Evolutionary conservation across 2,113 vertebrate genomes (phyloP), one percentile per base, ranked within the genome.

Genomic region (Neodontobutis hainanensis): DNA sequence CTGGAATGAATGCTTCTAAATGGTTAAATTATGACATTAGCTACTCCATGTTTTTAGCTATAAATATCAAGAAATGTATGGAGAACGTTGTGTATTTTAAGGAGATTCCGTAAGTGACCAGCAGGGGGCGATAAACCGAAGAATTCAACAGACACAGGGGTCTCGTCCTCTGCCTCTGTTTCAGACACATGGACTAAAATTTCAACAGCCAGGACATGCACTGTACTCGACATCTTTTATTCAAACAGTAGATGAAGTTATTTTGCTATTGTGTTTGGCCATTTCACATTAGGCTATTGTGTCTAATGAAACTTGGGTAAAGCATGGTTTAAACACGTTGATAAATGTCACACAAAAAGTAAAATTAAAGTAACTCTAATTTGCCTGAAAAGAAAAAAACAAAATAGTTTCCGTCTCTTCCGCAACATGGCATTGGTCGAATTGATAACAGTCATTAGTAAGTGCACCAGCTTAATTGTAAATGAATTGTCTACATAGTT

Each of bases 61-160:
- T 40, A 6, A 1, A 40, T 40, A 6, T 40, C 4, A 40, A 8
- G 8, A 40, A 4, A 3, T 9, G 51, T 36, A 15, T 14, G n/a
- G 7, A 36, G 55, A 32, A 65, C 8, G 11, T 47, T 27, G 5
- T 5, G 38, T 19, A 4, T 4, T 40, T 0, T 35, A 3, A 34
- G 32, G 32, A 69, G 80, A 42, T 88, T 83, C 82, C 67, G 14
- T 9, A 0, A 65, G 38, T 73, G 76, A 15, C 81, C 90, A 90
- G 86, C 81, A 91, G 89, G 88, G 82, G 88, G 77, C 82, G 88
- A 78, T 59, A 68, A 51, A 61, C 50, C 65, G 82, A 85, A 63
- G 81, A 38, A 80, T 64, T 80, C 44, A 0, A 19, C 36, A 14
- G 44, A 55, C 52, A 36, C n/a, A 4, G 43, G n/a, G 19, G 15